These are phyloP conservation scores for Plectropomus leopardus DNA, from an alignment of 2,113 vertebrate species.

Conservation along the genomic window DNA sequence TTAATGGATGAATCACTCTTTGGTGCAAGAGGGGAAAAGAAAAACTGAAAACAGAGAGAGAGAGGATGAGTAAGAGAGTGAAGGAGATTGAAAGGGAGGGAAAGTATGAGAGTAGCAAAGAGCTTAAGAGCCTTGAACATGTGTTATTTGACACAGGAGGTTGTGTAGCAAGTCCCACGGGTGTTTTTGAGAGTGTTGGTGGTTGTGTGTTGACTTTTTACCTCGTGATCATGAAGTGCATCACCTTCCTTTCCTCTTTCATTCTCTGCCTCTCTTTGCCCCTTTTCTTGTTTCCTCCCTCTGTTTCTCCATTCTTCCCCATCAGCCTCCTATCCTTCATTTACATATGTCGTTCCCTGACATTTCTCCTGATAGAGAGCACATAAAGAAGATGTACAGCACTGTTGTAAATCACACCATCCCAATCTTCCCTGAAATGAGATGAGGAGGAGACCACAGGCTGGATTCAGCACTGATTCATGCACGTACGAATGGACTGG, in stretches of 20 bases:
- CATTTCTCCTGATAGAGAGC: slow-evolving; percentile 53
- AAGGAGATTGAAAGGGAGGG: slow-evolving; percentile 30
- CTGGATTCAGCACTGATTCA: slow-evolving; percentile 4
- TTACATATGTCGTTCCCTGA: slow-evolving; percentile 57
- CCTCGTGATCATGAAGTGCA: slow-evolving; percentile 21
- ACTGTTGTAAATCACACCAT: slow-evolving; percentile 49
- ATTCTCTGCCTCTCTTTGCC: not conserved
- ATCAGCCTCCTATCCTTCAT: slow-evolving; percentile 67
- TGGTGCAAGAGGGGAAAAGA: slow-evolving; percentile 18
- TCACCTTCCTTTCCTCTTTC: slow-evolving; percentile 15
- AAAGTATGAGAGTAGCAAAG: slow-evolving; percentile 39
- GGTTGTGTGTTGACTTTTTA: slow-evolving; percentile 39
- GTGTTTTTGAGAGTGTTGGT: slow-evolving; percentile 33
- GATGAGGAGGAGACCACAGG: slow-evolving; percentile 17
- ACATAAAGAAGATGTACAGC: slow-evolving; percentile 68
- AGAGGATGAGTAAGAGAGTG: not conserved
- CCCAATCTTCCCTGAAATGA: slow-evolving; percentile 51
- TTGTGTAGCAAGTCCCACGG: slow-evolving; percentile 49
- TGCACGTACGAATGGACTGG: not conserved
- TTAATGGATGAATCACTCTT: slow-evolving; percentile 59
- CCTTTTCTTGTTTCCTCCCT: not conserved
- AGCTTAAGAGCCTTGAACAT: slow-evolving; percentile 47
- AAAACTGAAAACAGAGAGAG: not conserved
- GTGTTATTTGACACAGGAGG: slow-evolving; percentile 52
- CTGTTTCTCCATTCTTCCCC: slow-evolving; percentile 35